phyloP scores from a whole-genome alignment of 2,113 vertebrate genomes.

The Apteryx mantelli region DNA sequence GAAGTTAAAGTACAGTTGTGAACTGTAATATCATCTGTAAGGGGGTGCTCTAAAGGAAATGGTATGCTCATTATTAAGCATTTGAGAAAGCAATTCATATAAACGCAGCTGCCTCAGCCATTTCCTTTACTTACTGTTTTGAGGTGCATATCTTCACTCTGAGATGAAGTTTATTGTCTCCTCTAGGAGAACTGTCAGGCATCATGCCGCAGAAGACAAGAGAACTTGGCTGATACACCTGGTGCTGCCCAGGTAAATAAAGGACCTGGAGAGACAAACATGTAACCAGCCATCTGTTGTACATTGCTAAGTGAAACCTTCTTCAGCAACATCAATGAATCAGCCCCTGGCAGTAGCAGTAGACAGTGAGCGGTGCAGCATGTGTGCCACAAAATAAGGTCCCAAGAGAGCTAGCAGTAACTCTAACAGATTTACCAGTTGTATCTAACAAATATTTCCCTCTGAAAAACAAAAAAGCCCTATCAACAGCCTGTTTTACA shows the following conservation, averaged over 20 bases:
- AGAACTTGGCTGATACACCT: background rate
- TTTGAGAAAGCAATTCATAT: background rate
- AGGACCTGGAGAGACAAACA: background rate
- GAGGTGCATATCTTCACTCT: background rate
- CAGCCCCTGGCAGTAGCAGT: background rate
- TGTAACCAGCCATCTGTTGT: background rate
- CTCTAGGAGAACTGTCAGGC: background rate
- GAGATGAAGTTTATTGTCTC: background rate
- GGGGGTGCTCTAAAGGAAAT: background rate
- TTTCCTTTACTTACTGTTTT: background rate
- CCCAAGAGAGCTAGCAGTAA: background rate
- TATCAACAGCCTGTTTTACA: background rate
- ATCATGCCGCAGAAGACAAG: background rate
- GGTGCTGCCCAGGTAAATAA: background rate
- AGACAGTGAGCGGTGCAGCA: background rate
- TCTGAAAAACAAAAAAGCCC: background rate
- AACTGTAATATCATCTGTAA: background rate
- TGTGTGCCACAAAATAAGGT: background rate
- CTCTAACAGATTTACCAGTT: background rate
- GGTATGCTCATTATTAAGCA: background rate
- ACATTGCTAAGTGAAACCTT: background rate
- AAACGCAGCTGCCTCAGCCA: background rate
- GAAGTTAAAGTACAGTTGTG: background rate
- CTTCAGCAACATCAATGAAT: background rate
- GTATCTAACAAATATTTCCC: background rate